These are phyloP conservation scores for Eupeodes corollae DNA, from an alignment of 1,140 invertebrate genomes.

Conservation along the genomic window DNA sequence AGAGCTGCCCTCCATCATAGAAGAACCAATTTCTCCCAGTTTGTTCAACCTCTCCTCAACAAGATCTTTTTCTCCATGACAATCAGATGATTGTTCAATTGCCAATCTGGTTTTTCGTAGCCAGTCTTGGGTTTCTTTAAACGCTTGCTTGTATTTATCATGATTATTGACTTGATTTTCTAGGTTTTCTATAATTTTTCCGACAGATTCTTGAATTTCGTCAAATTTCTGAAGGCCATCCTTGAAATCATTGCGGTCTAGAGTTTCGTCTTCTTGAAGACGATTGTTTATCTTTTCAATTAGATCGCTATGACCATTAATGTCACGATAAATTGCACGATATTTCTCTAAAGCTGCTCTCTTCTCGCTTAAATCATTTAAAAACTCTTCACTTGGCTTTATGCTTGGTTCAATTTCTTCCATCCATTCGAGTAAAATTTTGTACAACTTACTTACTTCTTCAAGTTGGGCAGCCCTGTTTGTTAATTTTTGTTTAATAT, in stretches of 20 bases:
- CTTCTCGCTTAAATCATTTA: conserved; percentile 83
- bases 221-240: conserved; percentile 59
- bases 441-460: conserved; percentile 69
- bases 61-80: conserved; percentile 67
- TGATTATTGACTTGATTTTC: conserved; percentile 77
- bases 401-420: conserved; percentile 77
- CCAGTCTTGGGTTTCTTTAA: conserved; percentile 76
- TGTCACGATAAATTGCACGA: conserved; percentile 62
- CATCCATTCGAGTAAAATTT: conserved; percentile 69
- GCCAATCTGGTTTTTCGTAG: conserved; percentile 71
- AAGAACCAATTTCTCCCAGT: conserved; percentile 54
- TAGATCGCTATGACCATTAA: conserved; percentile 60
- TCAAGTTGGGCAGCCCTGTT: conserved; percentile 63
- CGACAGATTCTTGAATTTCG: conserved; percentile 51
- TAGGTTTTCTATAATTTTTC: conserved; percentile 55
- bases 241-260: conserved; percentile 56
- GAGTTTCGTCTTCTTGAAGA: conserved; percentile 50
- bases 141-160: conserved; percentile 72
- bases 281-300: conserved; percentile 59
- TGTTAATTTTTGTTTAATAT: conserved; percentile 59
- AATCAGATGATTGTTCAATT: conserved; percentile 72
- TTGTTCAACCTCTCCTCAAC: conserved; percentile 62
- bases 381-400: conserved; percentile 52
- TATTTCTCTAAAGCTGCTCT: conserved; percentile 76
- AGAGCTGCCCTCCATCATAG: conserved; percentile 56